phyloP scores from a whole-genome alignment of 2,113 vertebrate genomes.

The Sciurus niger region DNA sequence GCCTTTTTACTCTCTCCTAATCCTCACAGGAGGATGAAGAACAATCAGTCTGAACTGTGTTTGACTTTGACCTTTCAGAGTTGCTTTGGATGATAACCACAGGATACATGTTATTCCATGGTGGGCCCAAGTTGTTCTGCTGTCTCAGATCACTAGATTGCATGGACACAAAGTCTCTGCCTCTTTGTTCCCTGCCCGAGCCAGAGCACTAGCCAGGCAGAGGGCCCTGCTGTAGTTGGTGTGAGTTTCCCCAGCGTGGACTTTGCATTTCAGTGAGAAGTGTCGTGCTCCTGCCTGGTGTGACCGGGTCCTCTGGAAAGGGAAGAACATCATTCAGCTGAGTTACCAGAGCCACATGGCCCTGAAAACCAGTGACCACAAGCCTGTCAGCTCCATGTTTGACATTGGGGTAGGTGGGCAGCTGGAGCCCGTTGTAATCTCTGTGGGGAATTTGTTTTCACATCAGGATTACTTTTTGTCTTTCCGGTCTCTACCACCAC shows the following conservation, averaged over 20 bases:
- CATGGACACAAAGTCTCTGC: not conserved
- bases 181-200: accelerated
- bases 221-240: not conserved
- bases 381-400: conserved; percentile 96
- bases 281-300: conserved; percentile 97
- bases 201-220: not conserved
- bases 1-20: not conserved
- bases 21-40: not conserved
- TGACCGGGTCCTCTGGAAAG: conserved; percentile 97
- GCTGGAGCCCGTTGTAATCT: not conserved
- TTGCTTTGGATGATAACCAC: not conserved
- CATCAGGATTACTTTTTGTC: not conserved
- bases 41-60: not conserved
- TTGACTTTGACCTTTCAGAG: not conserved
- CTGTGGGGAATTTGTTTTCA: not conserved
- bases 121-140: not conserved
- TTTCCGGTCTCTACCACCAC: not conserved
- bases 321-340: conserved; percentile 92
- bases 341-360: conserved; percentile 96
- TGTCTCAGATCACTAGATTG: not conserved
- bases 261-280: conserved; percentile 92
- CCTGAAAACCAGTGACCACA: conserved; percentile 97
- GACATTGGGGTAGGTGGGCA: conserved; percentile 92
- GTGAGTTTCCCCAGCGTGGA: not conserved
- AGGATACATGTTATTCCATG: not conserved